phyloP scores from a whole-genome alignment of 2,113 vertebrate species.

The Pseudolaguvia tuberculata region DNA sequence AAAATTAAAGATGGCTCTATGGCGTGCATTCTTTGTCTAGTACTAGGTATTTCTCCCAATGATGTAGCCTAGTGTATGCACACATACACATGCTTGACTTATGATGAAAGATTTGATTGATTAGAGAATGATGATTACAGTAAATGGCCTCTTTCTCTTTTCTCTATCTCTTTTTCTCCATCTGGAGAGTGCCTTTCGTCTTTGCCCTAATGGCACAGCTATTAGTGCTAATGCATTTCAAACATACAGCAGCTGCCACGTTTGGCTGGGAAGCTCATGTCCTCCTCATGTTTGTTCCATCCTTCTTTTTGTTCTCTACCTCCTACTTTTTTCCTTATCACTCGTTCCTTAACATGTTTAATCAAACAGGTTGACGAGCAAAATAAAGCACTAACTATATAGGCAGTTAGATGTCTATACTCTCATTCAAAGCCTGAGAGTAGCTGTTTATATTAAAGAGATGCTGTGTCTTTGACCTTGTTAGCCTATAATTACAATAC shows the following conservation, averaged over 20 bases:
- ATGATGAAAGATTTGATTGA: constrained; percentile 78
- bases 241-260: constrained; percentile 81
- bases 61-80: constrained; percentile 22
- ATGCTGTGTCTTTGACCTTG: not conserved
- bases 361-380: constrained; percentile 32
- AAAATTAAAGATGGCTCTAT: no score
- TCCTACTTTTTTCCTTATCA: constrained; percentile 40
- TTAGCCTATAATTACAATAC: not conserved
- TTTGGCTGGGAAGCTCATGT: constrained; percentile 70
- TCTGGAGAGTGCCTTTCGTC: constrained; percentile 71
- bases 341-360: constrained; percentile 25
- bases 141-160: constrained; percentile 71
- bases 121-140: constrained; percentile 75
- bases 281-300: constrained; percentile 52
- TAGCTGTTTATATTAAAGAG: not conserved
- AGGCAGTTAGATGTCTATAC: constrained; percentile 7
- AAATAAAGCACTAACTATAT: constrained; percentile 9
- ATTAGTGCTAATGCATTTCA: constrained; percentile 87
- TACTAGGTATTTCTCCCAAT: constrained; percentile 30
- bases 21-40: not conserved
- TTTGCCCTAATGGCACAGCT: constrained; percentile 80
- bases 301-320: constrained; percentile 1
- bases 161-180: constrained; percentile 61
- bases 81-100: constrained; percentile 57
- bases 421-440: not conserved